phyloP scores from a whole-genome alignment of 2,888 invertebrate genomes.

The Hemithea aestivaria region DNA sequence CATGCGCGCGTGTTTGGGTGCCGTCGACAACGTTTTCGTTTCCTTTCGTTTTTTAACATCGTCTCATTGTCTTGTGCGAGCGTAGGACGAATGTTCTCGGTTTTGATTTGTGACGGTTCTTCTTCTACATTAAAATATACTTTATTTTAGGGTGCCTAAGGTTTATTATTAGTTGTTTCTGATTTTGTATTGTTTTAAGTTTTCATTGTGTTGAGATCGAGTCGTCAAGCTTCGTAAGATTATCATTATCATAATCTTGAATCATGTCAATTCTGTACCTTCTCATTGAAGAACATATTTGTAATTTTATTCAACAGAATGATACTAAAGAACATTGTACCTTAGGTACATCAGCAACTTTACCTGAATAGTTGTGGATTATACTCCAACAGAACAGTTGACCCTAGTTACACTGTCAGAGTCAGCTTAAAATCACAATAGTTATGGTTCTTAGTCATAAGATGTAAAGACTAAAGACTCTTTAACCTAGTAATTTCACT shows the following conservation, averaged over 20 bases:
- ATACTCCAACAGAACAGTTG: no score
- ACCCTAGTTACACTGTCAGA: no score
- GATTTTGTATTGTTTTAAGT: slow-evolving; percentile 14
- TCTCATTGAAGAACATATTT: not conserved
- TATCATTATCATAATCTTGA: slow-evolving; percentile 32
- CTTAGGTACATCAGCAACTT: no score
- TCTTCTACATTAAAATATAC: slow-evolving; percentile 37
- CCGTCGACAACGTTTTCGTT: slow-evolving; percentile 44
- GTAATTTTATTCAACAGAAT: not conserved
- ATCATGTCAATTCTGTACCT: slow-evolving; percentile 17
- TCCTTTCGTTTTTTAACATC: slow-evolving; percentile 45
- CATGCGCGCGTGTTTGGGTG: slow-evolving; percentile 62
- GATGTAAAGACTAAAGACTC: no score
- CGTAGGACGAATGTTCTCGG: slow-evolving; percentile 54
- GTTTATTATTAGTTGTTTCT: slow-evolving; percentile 23
- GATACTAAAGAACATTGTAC: slow-evolving; percentile 3
- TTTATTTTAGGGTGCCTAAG: slow-evolving; percentile 34
- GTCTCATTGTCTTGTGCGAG: slow-evolving; percentile 54
- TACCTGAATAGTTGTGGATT: no score
- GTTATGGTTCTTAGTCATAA: no score
- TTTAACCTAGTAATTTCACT: no score
- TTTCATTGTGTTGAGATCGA: slow-evolving; percentile 30
- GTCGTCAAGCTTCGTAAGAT: slow-evolving; percentile 28
- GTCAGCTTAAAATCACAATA: no score
- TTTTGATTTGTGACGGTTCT: slow-evolving; percentile 44